phyloP scores from a whole-genome alignment of 2,113 vertebrate species.

The Saccopteryx bilineata region DNA sequence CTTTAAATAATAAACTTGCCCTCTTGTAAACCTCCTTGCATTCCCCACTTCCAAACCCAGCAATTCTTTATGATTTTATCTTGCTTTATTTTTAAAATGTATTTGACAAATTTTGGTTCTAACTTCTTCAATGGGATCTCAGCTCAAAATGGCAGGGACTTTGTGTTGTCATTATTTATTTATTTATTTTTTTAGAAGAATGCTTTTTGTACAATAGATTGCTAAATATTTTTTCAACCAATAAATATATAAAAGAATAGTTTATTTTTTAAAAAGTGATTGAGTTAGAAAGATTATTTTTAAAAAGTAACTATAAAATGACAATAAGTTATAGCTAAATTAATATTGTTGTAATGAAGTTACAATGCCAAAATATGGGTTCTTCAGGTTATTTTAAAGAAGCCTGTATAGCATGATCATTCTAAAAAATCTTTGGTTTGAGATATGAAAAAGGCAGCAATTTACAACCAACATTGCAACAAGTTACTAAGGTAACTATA shows the following conservation, averaged over 20 bases:
- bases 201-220: not conserved
- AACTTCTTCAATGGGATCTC: not conserved
- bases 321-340: not conserved
- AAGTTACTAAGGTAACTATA: constrained; percentile 75
- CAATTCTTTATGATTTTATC: not conserved
- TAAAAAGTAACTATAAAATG: not conserved
- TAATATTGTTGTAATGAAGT: constrained; percentile 30
- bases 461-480: constrained; percentile 68
- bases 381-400: constrained; percentile 38
- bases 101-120: not conserved
- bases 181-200: constrained; percentile 34
- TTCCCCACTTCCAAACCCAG: not conserved
- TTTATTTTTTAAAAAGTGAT: not conserved
- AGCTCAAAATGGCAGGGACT: not conserved
- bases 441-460: constrained; percentile 62
- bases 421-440: constrained; percentile 45
- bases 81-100: not conserved
- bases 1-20: not conserved
- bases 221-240: constrained; percentile 36
- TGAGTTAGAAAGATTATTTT: not conserved
- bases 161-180: not conserved
- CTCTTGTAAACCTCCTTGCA: not conserved
- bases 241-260: not conserved
- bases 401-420: constrained; percentile 26
- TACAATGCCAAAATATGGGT: constrained; percentile 61